Conservation (phyloP, 2,888 invertebrate genomes). For the Unio pictorum region DNA sequence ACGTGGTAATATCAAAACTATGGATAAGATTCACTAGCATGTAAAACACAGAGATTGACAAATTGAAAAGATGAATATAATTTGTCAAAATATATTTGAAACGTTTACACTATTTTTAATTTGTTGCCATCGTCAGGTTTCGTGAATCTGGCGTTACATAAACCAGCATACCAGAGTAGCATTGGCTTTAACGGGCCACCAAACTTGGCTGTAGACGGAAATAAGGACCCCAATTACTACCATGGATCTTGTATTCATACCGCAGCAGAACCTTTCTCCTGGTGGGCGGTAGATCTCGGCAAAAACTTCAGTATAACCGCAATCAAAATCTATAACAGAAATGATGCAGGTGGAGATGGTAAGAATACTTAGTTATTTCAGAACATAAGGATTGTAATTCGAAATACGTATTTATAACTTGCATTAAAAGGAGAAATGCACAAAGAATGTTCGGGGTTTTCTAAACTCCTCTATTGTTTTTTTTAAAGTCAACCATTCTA, state of each 20-base stretch:
- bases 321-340: slow-evolving; percentile 17
- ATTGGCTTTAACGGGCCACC: neutral
- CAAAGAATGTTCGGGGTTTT: too few relatives aligned
- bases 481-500: too few relatives aligned
- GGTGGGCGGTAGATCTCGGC: slow-evolving; percentile 27
- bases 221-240: slow-evolving; percentile 14
- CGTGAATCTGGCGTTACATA: slow-evolving; percentile 20
- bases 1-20: too few relatives aligned
- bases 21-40: too few relatives aligned
- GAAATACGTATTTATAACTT: too few relatives aligned
- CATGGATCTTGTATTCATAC: slow-evolving; percentile 24
- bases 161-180: slow-evolving; percentile 1
- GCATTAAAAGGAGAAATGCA: too few relatives aligned
- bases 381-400: too few relatives aligned
- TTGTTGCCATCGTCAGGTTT: slow-evolving; percentile 9
- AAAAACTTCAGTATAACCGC: slow-evolving; percentile 15
- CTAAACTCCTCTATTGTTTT: too few relatives aligned
- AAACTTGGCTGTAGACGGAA: slow-evolving; percentile 1
- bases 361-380: neutral
- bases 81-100: too few relatives aligned
- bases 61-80: too few relatives aligned
- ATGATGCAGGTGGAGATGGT: slow-evolving; percentile 16
- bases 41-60: too few relatives aligned
- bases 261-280: slow-evolving; percentile 8
- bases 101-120: too few relatives aligned